Evolutionary conservation across 92 coral and sea anemone genomes (phyloP).

Genomic region (Scolanthus callimorphus): DNA sequence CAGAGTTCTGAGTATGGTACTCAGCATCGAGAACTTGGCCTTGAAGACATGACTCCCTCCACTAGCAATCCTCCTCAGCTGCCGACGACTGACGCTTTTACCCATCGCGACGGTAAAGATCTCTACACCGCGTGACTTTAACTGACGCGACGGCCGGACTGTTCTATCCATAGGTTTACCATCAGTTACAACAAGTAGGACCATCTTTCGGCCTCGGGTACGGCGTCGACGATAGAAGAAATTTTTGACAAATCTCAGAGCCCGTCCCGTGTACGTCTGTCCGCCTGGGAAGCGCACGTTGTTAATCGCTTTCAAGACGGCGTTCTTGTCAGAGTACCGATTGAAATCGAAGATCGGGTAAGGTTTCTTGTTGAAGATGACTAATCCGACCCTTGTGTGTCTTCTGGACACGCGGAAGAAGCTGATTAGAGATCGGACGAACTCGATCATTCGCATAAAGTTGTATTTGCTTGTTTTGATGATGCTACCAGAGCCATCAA

Average conservation of each 20-base stretch:
- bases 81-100: slow-evolving; percentile 24
- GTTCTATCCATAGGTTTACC: slow-evolving; percentile 70
- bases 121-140: slow-evolving; percentile 59
- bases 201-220: slow-evolving; percentile 26
- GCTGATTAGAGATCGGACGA: slow-evolving; percentile 46
- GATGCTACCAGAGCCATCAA: slow-evolving; percentile 87
- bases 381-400: slow-evolving; percentile 59
- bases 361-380: slow-evolving; percentile 52
- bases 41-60: slow-evolving; percentile 57
- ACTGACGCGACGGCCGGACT: slow-evolving; percentile 38
- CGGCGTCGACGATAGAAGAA: slow-evolving; percentile 37
- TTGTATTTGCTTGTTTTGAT: slow-evolving; percentile 58
- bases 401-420: slow-evolving; percentile 53
- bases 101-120: slow-evolving; percentile 71
- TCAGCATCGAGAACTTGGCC: slow-evolving; percentile 36
- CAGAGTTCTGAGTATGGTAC: slow-evolving; percentile 20
- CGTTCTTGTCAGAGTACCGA: slow-evolving; percentile 24
- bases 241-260: slow-evolving; percentile 22
- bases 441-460: slow-evolving; percentile 59
- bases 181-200: slow-evolving; percentile 59
- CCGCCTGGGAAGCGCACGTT: slow-evolving; percentile 61
- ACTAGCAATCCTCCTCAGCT: slow-evolving; percentile 58
- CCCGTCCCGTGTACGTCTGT: slow-evolving; percentile 49
- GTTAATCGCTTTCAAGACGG: slow-evolving; percentile 33
- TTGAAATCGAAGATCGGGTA: slow-evolving; percentile 49